Evolutionary conservation across 2,888 invertebrate genomes (phyloP).

Genomic region (Lepidochitona cinerea): DNA sequence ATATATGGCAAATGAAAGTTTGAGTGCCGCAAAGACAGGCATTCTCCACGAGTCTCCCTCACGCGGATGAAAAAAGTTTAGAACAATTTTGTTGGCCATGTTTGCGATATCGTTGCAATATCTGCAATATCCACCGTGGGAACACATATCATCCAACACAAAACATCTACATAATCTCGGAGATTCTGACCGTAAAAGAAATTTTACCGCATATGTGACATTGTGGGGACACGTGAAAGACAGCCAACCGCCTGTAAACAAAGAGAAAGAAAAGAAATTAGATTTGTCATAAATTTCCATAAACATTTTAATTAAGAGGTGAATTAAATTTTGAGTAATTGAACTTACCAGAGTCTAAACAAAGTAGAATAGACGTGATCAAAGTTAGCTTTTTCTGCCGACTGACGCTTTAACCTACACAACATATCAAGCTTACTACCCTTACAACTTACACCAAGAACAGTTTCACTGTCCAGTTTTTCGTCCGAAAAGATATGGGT

Average conservation of each 20-base stretch:
- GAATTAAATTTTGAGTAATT: too few relatives aligned
- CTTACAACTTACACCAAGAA: neutral
- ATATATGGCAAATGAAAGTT: neutral
- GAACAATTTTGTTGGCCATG: neutral
- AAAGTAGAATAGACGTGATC: too few relatives aligned
- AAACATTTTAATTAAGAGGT: too few relatives aligned
- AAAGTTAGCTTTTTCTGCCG: too few relatives aligned
- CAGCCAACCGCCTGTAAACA: too few relatives aligned
- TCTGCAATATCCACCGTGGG: neutral
- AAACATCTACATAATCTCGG: conserved; percentile 9
- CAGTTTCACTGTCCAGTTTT: neutral
- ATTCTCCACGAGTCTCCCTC: conserved; percentile 11
- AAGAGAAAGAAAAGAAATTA: too few relatives aligned
- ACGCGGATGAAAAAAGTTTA: neutral
- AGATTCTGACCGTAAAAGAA: too few relatives aligned
- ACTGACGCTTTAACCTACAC: neutral
- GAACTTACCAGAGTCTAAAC: too few relatives aligned
- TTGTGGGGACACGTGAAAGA: neutral
- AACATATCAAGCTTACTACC: too few relatives aligned
- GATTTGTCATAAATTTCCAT: too few relatives aligned
- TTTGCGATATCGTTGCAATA: neutral
- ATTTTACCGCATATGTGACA: too few relatives aligned
- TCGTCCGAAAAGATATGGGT: neutral
- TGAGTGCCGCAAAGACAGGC: neutral
- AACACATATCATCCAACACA: neutral